phyloP scores from a whole-genome alignment of 2,113 vertebrate genomes.

The Lepus timidus region DNA sequence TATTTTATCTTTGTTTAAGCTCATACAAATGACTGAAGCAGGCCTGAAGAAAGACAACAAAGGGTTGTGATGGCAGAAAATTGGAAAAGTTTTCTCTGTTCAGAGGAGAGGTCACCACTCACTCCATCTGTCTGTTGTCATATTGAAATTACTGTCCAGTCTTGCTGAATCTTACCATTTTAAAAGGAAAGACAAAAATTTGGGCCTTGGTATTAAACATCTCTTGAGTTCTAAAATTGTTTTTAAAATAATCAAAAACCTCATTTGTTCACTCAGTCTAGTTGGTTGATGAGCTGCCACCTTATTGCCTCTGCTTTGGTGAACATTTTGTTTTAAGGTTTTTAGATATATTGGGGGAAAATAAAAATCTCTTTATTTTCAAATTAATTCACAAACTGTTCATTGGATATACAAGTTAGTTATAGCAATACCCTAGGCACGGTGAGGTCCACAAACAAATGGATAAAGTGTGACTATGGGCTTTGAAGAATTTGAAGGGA shows the following conservation, averaged over 20 bases:
- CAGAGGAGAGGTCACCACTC: background rate
- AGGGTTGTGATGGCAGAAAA: background rate
- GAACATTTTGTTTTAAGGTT: background rate
- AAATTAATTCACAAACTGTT: conserved; percentile 24
- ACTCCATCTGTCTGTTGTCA: background rate
- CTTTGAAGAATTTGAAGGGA: background rate
- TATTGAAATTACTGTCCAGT: background rate
- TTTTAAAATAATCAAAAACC: background rate
- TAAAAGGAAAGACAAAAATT: conserved; percentile 34
- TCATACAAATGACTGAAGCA: background rate
- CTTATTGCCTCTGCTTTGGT: background rate
- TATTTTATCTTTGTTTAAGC: conserved; percentile 21
- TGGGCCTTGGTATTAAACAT: background rate
- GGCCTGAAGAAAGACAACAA: background rate
- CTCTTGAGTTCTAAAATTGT: background rate
- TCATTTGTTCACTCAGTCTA: background rate
- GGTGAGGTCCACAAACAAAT: background rate
- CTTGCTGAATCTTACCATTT: background rate
- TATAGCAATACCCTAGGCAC: background rate
- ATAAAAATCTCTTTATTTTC: conserved; percentile 33
- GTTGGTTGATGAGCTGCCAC: background rate
- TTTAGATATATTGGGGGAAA: conserved; percentile 1
- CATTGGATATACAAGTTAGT: background rate
- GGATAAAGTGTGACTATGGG: background rate
- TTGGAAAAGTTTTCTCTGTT: background rate